These are phyloP conservation scores for Ornithorhynchus anatinus DNA, from an alignment of 2,113 vertebrate species.

Conservation along the genomic window DNA sequence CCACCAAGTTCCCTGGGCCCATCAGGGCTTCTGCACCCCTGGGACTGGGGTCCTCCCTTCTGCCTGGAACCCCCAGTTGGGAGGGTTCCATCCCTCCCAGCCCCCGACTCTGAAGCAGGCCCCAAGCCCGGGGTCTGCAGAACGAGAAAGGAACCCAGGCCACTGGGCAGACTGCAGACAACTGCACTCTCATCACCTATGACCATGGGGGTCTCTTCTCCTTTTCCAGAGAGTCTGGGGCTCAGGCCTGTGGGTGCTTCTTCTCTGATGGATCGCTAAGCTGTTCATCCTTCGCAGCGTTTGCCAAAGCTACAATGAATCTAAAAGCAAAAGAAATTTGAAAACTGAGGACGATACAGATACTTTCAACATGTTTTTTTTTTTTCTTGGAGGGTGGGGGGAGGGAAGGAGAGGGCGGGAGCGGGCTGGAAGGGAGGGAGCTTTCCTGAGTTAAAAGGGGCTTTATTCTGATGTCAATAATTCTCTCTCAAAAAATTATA, in stretches of 20 bases:
- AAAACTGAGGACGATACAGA: constrained; percentile 49
- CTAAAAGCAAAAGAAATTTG: constrained; percentile 42
- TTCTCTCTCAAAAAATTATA: constrained; percentile 49
- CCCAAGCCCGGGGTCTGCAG: no score
- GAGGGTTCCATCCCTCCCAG: no score
- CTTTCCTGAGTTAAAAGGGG: constrained; percentile 46
- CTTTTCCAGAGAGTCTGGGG: neutral
- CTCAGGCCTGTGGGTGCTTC: constrained; percentile 4
- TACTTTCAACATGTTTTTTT: constrained; percentile 66
- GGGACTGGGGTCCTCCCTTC: no score
- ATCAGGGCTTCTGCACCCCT: no score
- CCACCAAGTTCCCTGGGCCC: no score
- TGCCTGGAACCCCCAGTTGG: no score
- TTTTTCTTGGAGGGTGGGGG: constrained; percentile 45
- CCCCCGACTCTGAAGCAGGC: no score
- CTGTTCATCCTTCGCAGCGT: constrained; percentile 36
- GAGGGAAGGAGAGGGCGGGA: constrained; percentile 41
- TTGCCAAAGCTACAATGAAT: constrained; percentile 46
- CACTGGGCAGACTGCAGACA: no score
- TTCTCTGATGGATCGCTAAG: neutral
- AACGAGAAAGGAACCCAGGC: no score
- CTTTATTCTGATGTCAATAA: constrained; percentile 56
- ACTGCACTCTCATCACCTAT: no score
- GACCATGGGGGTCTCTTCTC: no score
- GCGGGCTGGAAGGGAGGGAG: constrained; percentile 29